Base-by-base conservation (phyloP, 1,140 invertebrate genomes). In the Diorhabda elongata region DNA sequence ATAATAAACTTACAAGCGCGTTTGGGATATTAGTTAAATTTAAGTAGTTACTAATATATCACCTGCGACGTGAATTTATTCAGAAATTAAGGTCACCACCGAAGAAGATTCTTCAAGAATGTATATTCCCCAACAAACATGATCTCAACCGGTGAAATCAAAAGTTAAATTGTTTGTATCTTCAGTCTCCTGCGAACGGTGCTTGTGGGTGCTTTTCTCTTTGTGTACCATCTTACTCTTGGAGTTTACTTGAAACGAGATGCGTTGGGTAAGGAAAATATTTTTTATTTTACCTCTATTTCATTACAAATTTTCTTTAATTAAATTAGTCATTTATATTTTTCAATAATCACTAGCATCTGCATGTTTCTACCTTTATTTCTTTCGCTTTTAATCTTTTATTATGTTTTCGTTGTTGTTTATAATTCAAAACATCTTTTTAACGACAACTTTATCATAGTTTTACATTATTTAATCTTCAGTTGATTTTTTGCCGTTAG, bases 41-140 rank as follows among this genome's bases (percentile, higher is more conserved):
- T 26, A 26, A 52, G 6, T n/a, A 52, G 6, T 52, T 52, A 6
- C 6, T 52, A 52, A 62, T 44, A 62, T 62, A 62, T 62, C 61
- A 62, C 61, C 61, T 62, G 61, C 9, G 44, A 44, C 5, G n/a
- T 44, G 47, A 6, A n/a, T 52, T n/a, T n/a, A n/a, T 44, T 62
- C 11, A 43, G 61, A 62, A 62, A 62, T 62, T 62, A 62, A 44
- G 61, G 61, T 62, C 61, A 62, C 61, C 61, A 44, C 61, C 44
- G 44, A 62, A 62, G 47, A 52, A 52, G 61, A 62, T 44, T 62
- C 44, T 44, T 45, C 8, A 47, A 62, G 61, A 44, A 44, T 62
- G 44, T 43, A 62, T 62, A 44, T 44, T 44, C 61, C 61, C 61
- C 61, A 11, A 59, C 58, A 62, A 62, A 52, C 47, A n/a, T 52